Conservation (phyloP, 2,113 vertebrate species). For the Raja brachyura region DNA sequence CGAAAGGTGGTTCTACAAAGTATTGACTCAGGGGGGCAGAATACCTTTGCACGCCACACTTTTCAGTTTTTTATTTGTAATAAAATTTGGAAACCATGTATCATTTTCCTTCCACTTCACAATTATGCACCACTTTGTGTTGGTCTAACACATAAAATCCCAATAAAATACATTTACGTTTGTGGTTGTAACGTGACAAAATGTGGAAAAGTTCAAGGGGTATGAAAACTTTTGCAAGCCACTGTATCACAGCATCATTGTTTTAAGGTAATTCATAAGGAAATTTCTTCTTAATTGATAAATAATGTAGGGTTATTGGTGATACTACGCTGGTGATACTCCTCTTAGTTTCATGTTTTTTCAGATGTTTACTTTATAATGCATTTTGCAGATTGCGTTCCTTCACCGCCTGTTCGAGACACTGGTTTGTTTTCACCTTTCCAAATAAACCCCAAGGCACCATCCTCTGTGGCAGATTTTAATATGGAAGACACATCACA, state of each 20-base stretch:
- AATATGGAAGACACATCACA: constrained; percentile 12
- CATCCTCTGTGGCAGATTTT: constrained; percentile 37
- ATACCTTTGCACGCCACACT: too few relatives aligned
- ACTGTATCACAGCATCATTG: neutral
- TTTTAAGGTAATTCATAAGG: neutral
- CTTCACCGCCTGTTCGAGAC: constrained; percentile 74
- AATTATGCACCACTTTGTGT: too few relatives aligned
- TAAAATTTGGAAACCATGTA: too few relatives aligned
- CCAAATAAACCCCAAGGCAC: constrained; percentile 44
- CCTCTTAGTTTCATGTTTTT: neutral
- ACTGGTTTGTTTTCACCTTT: constrained; percentile 53
- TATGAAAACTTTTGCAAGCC: too few relatives aligned
- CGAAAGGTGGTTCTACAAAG: too few relatives aligned
- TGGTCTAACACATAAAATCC: too few relatives aligned
- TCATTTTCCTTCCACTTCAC: too few relatives aligned
- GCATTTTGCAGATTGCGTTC: constrained; percentile 55
- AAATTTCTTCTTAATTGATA: neutral
- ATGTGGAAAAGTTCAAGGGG: too few relatives aligned
- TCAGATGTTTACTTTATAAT: neutral
- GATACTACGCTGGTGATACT: neutral
- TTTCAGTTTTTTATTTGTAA: too few relatives aligned
- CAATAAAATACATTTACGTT: too few relatives aligned
- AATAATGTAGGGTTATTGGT: neutral
- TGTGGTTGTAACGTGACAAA: too few relatives aligned
- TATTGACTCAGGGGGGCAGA: too few relatives aligned